A percentile compares a stretch with the other conserved stretches of the same genome.
Conservation (phyloP, 2,797 vertebrate genomes). For the Tokudaia tokunoshimensis region DNA sequence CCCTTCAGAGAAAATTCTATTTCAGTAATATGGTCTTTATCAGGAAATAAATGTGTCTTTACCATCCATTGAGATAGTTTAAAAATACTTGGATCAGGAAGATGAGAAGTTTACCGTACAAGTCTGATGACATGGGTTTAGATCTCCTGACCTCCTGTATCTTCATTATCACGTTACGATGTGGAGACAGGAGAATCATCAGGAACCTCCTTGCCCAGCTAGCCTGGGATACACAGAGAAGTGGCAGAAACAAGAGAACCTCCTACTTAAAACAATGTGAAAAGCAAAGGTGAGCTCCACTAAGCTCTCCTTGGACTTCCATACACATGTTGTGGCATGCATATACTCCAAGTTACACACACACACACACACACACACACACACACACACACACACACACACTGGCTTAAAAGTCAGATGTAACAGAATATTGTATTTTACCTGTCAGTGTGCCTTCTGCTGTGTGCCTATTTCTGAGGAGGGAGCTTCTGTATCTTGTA, state of each 20-base stretch:
- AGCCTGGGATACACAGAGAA: background rate
- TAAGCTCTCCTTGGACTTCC: background rate
- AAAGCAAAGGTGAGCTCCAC: background rate
- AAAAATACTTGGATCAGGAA: background rate
- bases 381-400: background rate
- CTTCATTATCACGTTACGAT: background rate
- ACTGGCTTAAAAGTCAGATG: background rate
- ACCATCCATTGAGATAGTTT: background rate
- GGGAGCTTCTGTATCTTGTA: background rate
- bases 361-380: background rate
- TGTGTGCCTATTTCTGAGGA: background rate
- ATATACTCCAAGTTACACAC: background rate
- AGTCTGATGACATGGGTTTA: background rate
- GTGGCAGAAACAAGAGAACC: background rate
- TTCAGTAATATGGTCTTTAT: slow-evolving; percentile 27
- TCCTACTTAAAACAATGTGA: background rate
- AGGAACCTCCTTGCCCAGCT: background rate
- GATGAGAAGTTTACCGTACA: background rate
- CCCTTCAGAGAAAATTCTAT: slow-evolving; percentile 35
- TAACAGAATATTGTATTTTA: background rate
- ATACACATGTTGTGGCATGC: background rate
- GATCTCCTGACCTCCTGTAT: too few species aligned
- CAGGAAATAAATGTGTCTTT: slow-evolving; percentile 31
- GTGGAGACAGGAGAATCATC: background rate
- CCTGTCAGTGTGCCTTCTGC: background rate